Base-by-base conservation (phyloP, 2,113 vertebrate genomes). In the Lycaon pictus region DNA sequence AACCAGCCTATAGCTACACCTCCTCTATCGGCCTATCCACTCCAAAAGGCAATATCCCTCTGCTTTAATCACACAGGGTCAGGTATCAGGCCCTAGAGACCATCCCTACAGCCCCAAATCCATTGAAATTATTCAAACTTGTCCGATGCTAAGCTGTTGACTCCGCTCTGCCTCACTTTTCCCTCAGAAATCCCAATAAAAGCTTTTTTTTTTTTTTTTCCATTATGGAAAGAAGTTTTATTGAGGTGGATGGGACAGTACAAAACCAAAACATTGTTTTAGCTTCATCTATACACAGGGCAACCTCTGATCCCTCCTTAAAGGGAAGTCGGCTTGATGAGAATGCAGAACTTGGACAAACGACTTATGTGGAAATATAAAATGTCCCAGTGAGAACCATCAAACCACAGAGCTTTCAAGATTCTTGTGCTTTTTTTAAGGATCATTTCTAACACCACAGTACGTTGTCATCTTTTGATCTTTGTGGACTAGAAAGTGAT, bases 141-240 rank as follows among this genome's bases (percentile, higher is more conserved):
- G 51, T 91, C 35, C 35, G 25, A 0, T 32, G 37, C 72, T 72
- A n/a, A 62, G n/a, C 72, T 55, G 25, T 43, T 56, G 25, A 2
- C 55, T 32, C 1, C 4, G 56, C 27, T 27, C 20, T 15, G 43
- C 19, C 63, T 53, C 62, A 71, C 37, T 55, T 84, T 67, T 27
- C 62, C 32, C 5, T 0, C 43, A 37, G 25, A 69, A 80, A 17
- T 10, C 62, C 51, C 81, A 23, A 1, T 62, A 65, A 92, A 51
- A 11, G 43, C 43, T 43, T 43, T 43, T 43, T 43, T 43, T 43
- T 32, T 95, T 93, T 97, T 80, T 43, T 93, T 97, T 80, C 5
- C 27, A 55, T 90, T 72, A 86, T 11, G 43, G 16, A 62, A 53
- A 90, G 63, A 79, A 85, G 17, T 82, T 98, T 98, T 97, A 97